These are phyloP conservation scores for Garra rufa DNA, from an alignment of 2,113 vertebrate species.

Conservation along the genomic window DNA sequence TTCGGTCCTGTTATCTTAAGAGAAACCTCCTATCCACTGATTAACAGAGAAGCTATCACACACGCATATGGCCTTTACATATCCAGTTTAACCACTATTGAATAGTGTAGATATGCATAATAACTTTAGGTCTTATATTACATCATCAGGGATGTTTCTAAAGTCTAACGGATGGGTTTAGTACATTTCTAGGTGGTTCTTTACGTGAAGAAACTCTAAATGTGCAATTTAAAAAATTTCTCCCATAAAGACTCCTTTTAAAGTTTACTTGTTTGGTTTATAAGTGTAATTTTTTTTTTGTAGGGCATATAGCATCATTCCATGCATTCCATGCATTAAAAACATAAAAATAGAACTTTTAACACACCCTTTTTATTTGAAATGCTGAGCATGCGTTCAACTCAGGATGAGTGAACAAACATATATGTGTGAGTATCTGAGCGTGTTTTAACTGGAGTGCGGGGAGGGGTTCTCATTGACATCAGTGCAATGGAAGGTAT, in stretches of 20 bases:
- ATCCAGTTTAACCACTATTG: neutral
- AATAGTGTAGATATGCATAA: too few relatives aligned
- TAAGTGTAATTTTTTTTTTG: neutral
- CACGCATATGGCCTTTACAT: neutral
- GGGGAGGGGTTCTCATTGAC: neutral
- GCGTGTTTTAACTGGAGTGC: slow-evolving; percentile 9
- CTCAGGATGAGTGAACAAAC: neutral
- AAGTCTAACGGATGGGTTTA: too few relatives aligned
- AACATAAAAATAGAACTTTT: neutral
- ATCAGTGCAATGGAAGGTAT: neutral
- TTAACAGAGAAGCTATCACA: neutral
- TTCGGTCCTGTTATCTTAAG: neutral
- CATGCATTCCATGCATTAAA: neutral
- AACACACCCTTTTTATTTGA: neutral
- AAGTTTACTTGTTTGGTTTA: neutral
- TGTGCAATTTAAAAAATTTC: neutral
- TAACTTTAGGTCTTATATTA: neutral
- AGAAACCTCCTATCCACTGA: neutral
- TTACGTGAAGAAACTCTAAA: neutral
- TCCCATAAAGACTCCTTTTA: too few relatives aligned
- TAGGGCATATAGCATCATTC: neutral
- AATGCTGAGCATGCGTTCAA: too few relatives aligned
- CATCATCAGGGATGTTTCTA: too few relatives aligned
- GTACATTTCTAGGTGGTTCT: neutral
- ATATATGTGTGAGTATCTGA: neutral